Base-by-base conservation (phyloP, 2,888 invertebrate species). In the Acleris cristana region DNA sequence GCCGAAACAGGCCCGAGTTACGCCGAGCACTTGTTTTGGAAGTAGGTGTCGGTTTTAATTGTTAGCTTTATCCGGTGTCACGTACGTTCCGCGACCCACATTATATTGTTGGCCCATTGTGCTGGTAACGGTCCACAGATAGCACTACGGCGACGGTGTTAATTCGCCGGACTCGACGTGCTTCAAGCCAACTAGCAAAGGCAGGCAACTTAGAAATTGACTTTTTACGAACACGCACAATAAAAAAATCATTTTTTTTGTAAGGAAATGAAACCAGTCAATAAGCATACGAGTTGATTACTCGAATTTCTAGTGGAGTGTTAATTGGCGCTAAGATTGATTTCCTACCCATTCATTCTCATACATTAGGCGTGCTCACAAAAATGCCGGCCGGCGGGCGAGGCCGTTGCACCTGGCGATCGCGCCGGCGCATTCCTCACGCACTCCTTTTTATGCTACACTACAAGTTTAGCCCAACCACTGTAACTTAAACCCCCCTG, bases 341-440 rank as follows among this genome's bases (percentile, higher is more conserved):
- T 83, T 82, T 79, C 79, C 78, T 78, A 84, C 81, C 79, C 74
- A 83, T 82, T 81, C 79, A 76, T 80, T 79, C 79, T 86, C 83
- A 84, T 82, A 82, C 82, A 84, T 85, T 84, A 84, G 85, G 80
- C 78, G 82, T 80, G 81, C 78, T 85, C 83, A 89, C 87, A 89
- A 91, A 90, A 91, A 89, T 88, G 85, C 85, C 82, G 82, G 85
- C 76, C 72, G 83, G 81, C 89, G 83, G 84, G 78, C 79, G 81
- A 81, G 92, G 92, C 83, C 90, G 86, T 89, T 92, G 92, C 92
- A 92, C 92, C 91, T 92, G 91, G 85, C 87, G 82, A 83, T 82
- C 84, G 83, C 81, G 82, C 78, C 84, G 81, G 85, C 88, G 86
- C 91, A 91, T 92, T 91, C 92, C 90, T 86, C 86, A 90, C 89